Evolutionary conservation across 2,113 vertebrate genomes (phyloP).

Genomic region (Acanthisitta chloris): DNA sequence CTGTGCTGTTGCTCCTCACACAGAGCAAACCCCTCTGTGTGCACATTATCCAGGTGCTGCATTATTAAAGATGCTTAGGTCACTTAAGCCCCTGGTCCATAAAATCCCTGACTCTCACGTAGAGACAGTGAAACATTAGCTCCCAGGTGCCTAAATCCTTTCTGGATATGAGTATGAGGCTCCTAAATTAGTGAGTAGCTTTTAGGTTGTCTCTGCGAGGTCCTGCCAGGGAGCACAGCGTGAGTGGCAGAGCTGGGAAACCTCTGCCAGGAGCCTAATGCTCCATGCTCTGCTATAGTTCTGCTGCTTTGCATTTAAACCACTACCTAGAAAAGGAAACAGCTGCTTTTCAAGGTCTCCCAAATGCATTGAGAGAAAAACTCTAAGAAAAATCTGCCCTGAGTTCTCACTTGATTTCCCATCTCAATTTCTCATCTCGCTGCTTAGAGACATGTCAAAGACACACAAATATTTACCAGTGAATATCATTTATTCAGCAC

Average conservation of each 20-base stretch:
- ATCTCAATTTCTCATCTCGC: conserved; percentile 5
- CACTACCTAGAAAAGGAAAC: not conserved
- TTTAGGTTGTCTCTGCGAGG: not conserved
- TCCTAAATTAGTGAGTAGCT: not conserved
- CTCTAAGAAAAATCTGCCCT: not conserved
- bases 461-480: conserved; percentile 55
- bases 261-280: not conserved
- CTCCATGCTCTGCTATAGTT: not conserved
- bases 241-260: not conserved
- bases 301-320: not conserved
- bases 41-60: not conserved
- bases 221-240: not conserved
- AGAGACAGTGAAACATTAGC: not conserved
- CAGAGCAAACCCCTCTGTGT: not conserved
- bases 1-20: not conserved
- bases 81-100: not conserved
- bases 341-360: not conserved
- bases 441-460: conserved; percentile 37
- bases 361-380: not conserved
- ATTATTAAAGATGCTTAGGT: not conserved
- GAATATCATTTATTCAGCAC: conserved; percentile 16
- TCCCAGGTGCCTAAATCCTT: not conserved
- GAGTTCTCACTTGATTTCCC: conserved; percentile 13
- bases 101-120: not conserved
- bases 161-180: not conserved